Percentiles rank a stretch among this genome's conserved stretches.
Evolutionary conservation across 1,140 invertebrate species (phyloP).

Genomic region (Oreohelix idahoensis): DNA sequence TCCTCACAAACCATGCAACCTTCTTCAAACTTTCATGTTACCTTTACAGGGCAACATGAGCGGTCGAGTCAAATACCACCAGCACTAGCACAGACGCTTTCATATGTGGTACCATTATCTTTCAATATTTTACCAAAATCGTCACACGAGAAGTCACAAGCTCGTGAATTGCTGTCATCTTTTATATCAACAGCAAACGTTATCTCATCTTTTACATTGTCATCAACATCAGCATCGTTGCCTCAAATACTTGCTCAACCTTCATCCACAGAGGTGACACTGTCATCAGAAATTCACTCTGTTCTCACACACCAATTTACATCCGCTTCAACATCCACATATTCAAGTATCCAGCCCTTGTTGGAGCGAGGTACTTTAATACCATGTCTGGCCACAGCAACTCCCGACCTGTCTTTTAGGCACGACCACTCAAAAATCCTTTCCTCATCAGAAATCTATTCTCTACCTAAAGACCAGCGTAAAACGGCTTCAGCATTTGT

Average conservation of each 20-base stretch:
- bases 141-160: not conserved
- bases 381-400: not conserved
- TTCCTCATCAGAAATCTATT: too few relatives aligned
- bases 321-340: not conserved
- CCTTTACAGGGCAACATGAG: not conserved
- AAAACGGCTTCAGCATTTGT: too few relatives aligned
- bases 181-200: not conserved
- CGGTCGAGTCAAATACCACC: not conserved
- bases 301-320: not conserved
- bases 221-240: not conserved
- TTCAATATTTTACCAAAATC: not conserved
- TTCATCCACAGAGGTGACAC: not conserved
- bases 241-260: not conserved
- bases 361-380: too few relatives aligned
- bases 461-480: too few relatives aligned
- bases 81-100: not conserved
- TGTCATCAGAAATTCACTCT: not conserved
- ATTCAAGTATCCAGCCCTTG: not conserved
- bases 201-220: not conserved
- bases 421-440: not conserved
- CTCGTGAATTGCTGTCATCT: not conserved
- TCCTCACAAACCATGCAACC: not conserved
- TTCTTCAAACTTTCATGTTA: not conserved
- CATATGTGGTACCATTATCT: not conserved
- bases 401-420: not conserved